These are phyloP conservation scores for Acrossocheilus wenchowensis DNA, from an alignment of 2,797 vertebrate genomes.

Conservation along the genomic window DNA sequence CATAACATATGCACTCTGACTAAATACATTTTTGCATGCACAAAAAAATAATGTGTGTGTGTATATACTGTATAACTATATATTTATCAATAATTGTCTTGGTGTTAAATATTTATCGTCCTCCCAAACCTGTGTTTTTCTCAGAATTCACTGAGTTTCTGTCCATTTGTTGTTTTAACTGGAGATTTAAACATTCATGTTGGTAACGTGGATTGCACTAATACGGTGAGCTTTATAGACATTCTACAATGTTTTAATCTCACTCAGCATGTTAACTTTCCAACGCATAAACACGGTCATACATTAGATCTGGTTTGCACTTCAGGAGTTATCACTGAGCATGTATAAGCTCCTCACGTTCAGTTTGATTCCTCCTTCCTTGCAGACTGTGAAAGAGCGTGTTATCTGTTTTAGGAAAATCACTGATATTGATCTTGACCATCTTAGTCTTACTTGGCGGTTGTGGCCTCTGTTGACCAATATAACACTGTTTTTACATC, in stretches of 20 bases:
- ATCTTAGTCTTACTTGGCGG: too few relatives aligned
- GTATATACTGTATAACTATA: too few relatives aligned
- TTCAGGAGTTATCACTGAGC: neutral
- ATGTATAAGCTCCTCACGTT: neutral
- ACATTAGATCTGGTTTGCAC: neutral
- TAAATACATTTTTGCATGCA: too few relatives aligned
- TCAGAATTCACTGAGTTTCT: too few relatives aligned
- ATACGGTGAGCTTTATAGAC: neutral
- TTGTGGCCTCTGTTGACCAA: neutral
- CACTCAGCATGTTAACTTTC: neutral
- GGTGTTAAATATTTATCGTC: neutral
- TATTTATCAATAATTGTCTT: neutral
- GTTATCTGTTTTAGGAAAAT: too few relatives aligned
- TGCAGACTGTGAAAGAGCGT: neutral
- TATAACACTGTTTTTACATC: neutral
- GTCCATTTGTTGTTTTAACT: neutral
- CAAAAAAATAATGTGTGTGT: too few relatives aligned
- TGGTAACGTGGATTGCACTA: neutral
- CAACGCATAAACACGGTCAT: neutral
- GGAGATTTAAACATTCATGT: neutral
- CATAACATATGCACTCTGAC: too few relatives aligned
- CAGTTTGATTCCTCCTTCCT: neutral
- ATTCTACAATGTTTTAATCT: neutral
- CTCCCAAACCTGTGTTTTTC: neutral
- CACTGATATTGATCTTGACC: too few relatives aligned